These are phyloP conservation scores for Macroglossus sobrinus DNA, from an alignment of 2,113 vertebrate species.

Conservation along the genomic window DNA sequence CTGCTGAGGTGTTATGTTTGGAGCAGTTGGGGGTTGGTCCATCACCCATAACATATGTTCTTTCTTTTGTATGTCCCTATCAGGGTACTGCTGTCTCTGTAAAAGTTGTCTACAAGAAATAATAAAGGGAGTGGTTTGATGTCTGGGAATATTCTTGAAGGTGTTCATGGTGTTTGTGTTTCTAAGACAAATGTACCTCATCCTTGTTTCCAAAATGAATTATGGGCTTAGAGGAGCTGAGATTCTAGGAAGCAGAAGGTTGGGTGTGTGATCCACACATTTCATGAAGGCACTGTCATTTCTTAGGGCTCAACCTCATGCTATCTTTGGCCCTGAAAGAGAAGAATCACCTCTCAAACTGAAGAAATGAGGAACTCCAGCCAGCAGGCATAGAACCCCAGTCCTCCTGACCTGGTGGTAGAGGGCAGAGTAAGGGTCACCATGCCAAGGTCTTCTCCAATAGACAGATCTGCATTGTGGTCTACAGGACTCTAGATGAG, in stretches of 20 bases:
- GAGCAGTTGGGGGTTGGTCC: background rate
- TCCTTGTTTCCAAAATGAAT: background rate
- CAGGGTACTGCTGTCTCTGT: background rate
- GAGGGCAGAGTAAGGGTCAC: background rate
- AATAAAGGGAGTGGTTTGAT: background rate
- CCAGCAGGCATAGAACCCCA: background rate
- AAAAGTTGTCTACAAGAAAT: background rate
- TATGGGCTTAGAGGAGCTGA: background rate
- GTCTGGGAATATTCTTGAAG: background rate
- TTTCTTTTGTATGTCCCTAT: background rate
- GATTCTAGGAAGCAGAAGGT: background rate
- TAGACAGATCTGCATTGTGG: background rate
- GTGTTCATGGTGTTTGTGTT: background rate
- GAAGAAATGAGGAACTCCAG: background rate
- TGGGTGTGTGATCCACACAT: background rate
- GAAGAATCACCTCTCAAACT: background rate
- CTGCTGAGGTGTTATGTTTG: background rate
- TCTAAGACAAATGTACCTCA: background rate
- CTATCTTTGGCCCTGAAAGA: background rate
- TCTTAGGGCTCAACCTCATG: background rate
- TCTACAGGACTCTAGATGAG: background rate
- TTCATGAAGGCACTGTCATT: fast-evolving
- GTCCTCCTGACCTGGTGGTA: background rate
- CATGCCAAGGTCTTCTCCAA: background rate
- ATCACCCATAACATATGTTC: background rate